Evolutionary conservation across 1,140 invertebrate genomes (phyloP).

Genomic region (Trichomalopsis sarcophagae): DNA sequence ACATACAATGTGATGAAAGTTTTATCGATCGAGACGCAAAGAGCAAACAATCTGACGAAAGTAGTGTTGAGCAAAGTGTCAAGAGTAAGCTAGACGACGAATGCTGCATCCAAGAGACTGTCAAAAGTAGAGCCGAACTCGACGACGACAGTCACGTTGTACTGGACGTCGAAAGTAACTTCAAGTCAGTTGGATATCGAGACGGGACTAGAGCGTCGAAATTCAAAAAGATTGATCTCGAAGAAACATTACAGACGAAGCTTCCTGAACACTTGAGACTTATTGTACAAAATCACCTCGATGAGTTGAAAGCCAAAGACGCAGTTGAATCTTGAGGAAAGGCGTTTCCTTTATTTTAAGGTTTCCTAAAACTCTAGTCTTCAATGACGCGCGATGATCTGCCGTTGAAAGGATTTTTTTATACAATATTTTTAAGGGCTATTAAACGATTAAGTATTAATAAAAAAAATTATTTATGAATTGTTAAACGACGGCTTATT

Average conservation of each 20-base stretch:
- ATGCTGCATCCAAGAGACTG: conserved; percentile 42
- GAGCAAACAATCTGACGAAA: conserved; percentile 25
- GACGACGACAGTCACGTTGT: neutral
- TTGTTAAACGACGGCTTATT: conserved; percentile 37
- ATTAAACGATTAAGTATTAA: conserved; percentile 43
- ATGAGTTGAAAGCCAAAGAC: conserved; percentile 64
- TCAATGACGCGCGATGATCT: conserved; percentile 13
- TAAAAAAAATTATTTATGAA: conserved; percentile 49
- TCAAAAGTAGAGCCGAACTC: conserved; percentile 20
- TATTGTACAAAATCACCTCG: conserved; percentile 68
- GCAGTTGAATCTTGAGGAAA: conserved; percentile 57
- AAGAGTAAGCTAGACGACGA: neutral
- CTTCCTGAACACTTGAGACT: conserved; percentile 67
- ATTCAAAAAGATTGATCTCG: conserved; percentile 7
- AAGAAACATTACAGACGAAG: conserved; percentile 49
- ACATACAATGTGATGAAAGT: conserved; percentile 51
- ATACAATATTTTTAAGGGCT: conserved; percentile 46
- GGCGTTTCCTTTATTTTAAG: conserved; percentile 36
- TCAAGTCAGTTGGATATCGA: conserved; percentile 10
- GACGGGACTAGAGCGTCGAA: neutral
- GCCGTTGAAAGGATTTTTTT: conserved; percentile 52
- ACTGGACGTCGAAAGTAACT: neutral
- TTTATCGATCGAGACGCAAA: neutral
- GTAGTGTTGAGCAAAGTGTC: conserved; percentile 11
- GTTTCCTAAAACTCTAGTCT: conserved; percentile 36